A percentile compares a stretch with the other conserved stretches of the same genome.
Evolutionary conservation across 2,797 vertebrate genomes (phyloP).

Genomic region (Sebastes nivosus): DNA sequence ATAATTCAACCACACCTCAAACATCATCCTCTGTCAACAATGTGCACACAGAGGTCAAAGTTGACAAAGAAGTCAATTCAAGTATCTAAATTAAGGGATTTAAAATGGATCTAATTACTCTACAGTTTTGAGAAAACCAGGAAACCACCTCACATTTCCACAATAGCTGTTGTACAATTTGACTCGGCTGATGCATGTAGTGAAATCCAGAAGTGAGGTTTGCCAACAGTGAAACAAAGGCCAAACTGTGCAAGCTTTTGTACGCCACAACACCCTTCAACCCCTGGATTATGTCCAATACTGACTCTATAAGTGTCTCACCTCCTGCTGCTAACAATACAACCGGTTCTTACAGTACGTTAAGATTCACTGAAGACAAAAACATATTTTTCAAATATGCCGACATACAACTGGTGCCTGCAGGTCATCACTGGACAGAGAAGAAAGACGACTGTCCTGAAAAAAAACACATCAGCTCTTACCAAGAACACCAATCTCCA

Average conservation of each 20-base stretch:
- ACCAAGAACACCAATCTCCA: slow-evolving; percentile 95
- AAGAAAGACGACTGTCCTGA: not conserved
- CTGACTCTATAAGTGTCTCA: not conserved
- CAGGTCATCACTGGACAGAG: too few species aligned
- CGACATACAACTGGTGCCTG: not conserved
- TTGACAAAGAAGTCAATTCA: not conserved
- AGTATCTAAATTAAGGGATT: not conserved
- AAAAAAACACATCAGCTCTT: slow-evolving; percentile 46
- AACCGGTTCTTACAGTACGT: not conserved
- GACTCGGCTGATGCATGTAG: not conserved
- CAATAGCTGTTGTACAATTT: not conserved
- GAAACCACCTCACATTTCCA: not conserved
- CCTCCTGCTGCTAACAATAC: not conserved
- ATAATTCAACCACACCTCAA: not conserved
- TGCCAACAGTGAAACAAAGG: not conserved
- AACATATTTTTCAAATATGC: not conserved
- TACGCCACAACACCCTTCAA: not conserved
- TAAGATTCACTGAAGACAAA: not conserved
- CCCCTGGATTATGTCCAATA: not conserved
- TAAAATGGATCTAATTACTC: not conserved
- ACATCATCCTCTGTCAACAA: not conserved
- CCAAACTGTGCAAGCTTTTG: not conserved
- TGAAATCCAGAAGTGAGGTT: too few species aligned
- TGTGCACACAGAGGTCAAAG: not conserved
- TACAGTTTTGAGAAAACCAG: not conserved